Conservation (phyloP, 2,888 invertebrate genomes). For the Enchytraeus crypticus region DNA sequence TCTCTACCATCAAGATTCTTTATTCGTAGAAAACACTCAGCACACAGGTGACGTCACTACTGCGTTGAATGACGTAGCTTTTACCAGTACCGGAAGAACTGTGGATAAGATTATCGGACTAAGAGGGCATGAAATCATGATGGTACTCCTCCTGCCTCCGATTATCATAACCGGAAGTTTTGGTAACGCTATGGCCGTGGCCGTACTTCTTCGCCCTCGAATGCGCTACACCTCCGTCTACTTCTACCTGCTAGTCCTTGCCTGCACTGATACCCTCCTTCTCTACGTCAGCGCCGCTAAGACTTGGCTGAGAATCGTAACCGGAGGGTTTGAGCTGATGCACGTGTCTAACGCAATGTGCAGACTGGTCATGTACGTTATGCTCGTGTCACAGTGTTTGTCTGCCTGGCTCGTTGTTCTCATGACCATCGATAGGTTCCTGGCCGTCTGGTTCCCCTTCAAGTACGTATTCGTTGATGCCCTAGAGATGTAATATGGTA, state of each 20-base stretch:
- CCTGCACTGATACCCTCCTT: slow-evolving; percentile 39
- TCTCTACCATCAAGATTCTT: too few relatives aligned
- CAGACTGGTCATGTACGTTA: slow-evolving; percentile 36
- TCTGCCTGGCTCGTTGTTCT: slow-evolving; percentile 23
- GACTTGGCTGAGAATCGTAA: slow-evolving; percentile 37
- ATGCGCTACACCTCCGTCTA: slow-evolving; percentile 40
- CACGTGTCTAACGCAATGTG: slow-evolving; percentile 36
- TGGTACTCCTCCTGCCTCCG: slow-evolving; percentile 6
- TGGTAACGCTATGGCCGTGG: slow-evolving; percentile 36
- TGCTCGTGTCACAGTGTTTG: slow-evolving; percentile 30
- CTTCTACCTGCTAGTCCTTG: slow-evolving; percentile 39
- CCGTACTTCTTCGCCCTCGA: slow-evolving; percentile 34
- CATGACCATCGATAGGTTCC: slow-evolving; percentile 21
- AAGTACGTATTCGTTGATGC: too few relatives aligned
- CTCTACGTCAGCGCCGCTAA: slow-evolving; percentile 39
- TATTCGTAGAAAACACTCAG: too few relatives aligned
- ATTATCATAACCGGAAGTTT: slow-evolving; percentile 34
- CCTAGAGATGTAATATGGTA: too few relatives aligned
- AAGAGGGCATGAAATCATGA: too few relatives aligned
- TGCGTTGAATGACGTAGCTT: too few relatives aligned
- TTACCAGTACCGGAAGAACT: too few relatives aligned
- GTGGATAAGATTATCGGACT: too few relatives aligned
- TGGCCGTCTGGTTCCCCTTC: slow-evolving; percentile 22
- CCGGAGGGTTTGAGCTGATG: slow-evolving; percentile 36
- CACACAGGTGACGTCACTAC: too few relatives aligned